These are phyloP conservation scores for Marasmarcha lunaedactyla DNA, from an alignment of 2,888 invertebrate species.

Conservation along the genomic window DNA sequence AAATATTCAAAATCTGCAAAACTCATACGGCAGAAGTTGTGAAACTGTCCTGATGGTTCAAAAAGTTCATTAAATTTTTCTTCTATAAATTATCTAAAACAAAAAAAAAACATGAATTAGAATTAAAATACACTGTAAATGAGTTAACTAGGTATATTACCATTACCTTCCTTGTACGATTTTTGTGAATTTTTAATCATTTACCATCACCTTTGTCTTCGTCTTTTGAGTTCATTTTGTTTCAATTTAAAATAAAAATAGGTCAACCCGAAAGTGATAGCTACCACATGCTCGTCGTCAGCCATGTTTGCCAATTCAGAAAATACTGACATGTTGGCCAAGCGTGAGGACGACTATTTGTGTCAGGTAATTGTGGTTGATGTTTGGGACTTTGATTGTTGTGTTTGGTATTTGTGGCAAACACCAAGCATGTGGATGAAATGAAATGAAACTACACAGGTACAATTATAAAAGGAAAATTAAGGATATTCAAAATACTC, in stretches of 20 bases:
- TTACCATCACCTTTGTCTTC: conserved; percentile 17
- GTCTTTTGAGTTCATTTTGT: conserved; percentile 15
- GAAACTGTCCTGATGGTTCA: conserved; percentile 20
- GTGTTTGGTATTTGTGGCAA: conserved; percentile 1
- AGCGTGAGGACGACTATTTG: neutral
- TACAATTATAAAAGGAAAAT: no score
- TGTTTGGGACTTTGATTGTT: neutral
- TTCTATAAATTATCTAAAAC: conserved; percentile 10
- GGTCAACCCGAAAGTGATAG: conserved; percentile 14
- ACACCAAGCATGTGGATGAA: neutral
- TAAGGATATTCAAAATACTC: no score
- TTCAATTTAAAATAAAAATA: conserved; percentile 18
- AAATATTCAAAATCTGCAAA: neutral
- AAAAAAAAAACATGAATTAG: conserved; percentile 10
- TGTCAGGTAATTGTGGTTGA: neutral
- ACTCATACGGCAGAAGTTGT: no score
- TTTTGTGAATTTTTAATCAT: conserved; percentile 16
- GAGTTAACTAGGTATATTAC: conserved; percentile 1
- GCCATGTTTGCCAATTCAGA: conserved; percentile 4
- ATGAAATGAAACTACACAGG: conserved; percentile 7
- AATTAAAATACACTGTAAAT: conserved; percentile 12
- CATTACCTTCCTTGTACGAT: conserved; percentile 13
- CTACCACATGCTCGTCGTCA: conserved; percentile 15
- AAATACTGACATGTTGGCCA: neutral
- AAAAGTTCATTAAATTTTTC: conserved; percentile 20